A percentile compares a stretch with the other conserved stretches of the same genome.
Evolutionary conservation across 1,140 invertebrate species (phyloP).

Genomic region (Drosophila serrata): DNA sequence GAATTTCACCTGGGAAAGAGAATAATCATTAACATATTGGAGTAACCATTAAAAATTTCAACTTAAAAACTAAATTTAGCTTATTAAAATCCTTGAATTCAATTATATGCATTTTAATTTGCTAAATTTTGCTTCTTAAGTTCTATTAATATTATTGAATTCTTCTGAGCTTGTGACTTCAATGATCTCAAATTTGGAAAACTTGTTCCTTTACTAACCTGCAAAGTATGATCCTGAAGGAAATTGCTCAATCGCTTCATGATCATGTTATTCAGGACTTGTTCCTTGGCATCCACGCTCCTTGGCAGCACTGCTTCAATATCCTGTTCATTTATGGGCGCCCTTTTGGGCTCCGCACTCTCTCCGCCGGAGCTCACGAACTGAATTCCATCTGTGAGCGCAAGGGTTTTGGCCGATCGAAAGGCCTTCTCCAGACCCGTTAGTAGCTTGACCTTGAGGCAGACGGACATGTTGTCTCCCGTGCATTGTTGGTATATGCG

Average conservation of each 20-base stretch:
- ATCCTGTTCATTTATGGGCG: slow-evolving; percentile 86
- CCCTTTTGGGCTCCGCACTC: slow-evolving; percentile 51
- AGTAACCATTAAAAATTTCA: too few species aligned
- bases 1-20: slow-evolving; percentile 64
- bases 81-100: neutral
- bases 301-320: slow-evolving; percentile 90
- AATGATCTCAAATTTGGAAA: neutral
- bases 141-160: too few species aligned
- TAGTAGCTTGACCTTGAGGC: slow-evolving; percentile 91
- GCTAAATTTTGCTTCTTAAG: too few species aligned
- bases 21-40: neutral
- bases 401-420: slow-evolving; percentile 87
- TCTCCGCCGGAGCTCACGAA: slow-evolving; percentile 86
- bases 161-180: neutral
- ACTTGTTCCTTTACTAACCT: slow-evolving; percentile 86
- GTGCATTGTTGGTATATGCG: slow-evolving; percentile 91
- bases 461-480: slow-evolving; percentile 89
- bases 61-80: too few species aligned
- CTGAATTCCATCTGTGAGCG: slow-evolving; percentile 90
- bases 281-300: slow-evolving; percentile 89
- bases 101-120: neutral
- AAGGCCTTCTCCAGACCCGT: slow-evolving; percentile 90
- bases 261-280: slow-evolving; percentile 90
- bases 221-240: slow-evolving; percentile 91
- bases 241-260: slow-evolving; percentile 90